Percentiles rank a stretch among this genome's conserved stretches.
Conservation (phyloP, 2,888 invertebrate species). For the Mesodorylaimus sp. region DNA sequence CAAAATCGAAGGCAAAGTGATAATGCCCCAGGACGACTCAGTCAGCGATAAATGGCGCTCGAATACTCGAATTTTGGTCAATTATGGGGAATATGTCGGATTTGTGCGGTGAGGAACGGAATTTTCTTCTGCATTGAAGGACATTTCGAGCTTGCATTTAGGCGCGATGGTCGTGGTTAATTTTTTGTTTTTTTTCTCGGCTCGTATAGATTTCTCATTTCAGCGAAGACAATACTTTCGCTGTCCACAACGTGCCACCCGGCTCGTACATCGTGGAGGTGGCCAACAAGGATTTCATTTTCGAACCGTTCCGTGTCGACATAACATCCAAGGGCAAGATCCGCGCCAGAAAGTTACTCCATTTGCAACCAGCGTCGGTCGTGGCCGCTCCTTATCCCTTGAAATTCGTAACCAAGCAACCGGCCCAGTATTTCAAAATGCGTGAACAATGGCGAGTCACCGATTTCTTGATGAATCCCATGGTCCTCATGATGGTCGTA, state of each 20-base stretch:
- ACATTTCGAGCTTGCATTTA: background rate
- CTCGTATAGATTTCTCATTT: constrained; percentile 15
- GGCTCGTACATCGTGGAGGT: constrained; percentile 88
- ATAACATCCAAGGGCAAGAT: constrained; percentile 93
- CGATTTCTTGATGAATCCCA: constrained; percentile 85
- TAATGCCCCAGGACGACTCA: constrained; percentile 2
- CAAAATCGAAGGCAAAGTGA: constrained; percentile 9
- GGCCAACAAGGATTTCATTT: constrained; percentile 67
- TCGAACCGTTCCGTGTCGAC: constrained; percentile 84
- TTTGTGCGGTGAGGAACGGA: constrained; percentile 15
- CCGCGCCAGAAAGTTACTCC: constrained; percentile 77
- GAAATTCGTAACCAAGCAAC: constrained; percentile 60
- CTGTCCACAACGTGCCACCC: constrained; percentile 63
- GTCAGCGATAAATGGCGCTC: constrained; percentile 16
- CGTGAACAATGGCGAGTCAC: constrained; percentile 91
- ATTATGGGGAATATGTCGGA: constrained; percentile 22
- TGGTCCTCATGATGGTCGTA: constrained; percentile 89
- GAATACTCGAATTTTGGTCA: constrained; percentile 19
- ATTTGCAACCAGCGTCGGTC: constrained; percentile 73
- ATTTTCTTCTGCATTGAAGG: background rate
- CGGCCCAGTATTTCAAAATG: constrained; percentile 53
- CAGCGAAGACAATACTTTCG: constrained; percentile 74
- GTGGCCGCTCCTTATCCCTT: constrained; percentile 19
- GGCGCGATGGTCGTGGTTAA: no score
- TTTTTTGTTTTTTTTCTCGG: background rate